Evolutionary conservation across 2,888 invertebrate species (phyloP).

Genomic region (Leptinotarsa haldemani): DNA sequence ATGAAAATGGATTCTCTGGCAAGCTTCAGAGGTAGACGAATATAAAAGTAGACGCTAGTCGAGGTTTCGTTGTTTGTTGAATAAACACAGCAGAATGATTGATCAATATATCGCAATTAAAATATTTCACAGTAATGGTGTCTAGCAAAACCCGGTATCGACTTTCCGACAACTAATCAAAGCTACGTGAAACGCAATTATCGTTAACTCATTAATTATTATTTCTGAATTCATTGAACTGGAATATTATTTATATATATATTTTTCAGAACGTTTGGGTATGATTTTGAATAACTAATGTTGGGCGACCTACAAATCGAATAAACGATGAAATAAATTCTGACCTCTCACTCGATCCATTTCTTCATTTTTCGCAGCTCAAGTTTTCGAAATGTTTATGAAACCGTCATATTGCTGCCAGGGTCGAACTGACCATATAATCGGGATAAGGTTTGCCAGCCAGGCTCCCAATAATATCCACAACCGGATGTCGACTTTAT

Average conservation of each 20-base stretch:
- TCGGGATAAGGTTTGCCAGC: too few relatives aligned
- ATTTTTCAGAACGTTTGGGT: background rate
- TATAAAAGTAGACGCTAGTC: constrained; percentile 4
- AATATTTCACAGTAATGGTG: constrained; percentile 4
- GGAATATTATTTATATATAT: constrained; percentile 10
- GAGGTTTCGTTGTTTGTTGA: constrained; percentile 10
- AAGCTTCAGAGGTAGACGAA: constrained; percentile 6
- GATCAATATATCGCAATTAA: constrained; percentile 20
- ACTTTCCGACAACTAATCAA: constrained; percentile 15
- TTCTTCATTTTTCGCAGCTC: background rate
- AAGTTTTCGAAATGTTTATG: too few relatives aligned
- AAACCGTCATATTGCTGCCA: too few relatives aligned
- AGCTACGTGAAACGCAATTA: constrained; percentile 16
- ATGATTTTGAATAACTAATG: background rate
- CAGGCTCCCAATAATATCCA: too few relatives aligned
- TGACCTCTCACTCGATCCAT: background rate
- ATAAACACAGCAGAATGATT: constrained; percentile 9
- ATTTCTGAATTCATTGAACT: constrained; percentile 14
- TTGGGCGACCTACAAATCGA: constrained; percentile 1
- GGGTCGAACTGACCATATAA: too few relatives aligned
- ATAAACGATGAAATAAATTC: background rate
- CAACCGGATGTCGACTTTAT: too few relatives aligned
- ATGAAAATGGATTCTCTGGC: constrained; percentile 15
- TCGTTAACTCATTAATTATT: constrained; percentile 6
- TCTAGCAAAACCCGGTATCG: constrained; percentile 7